Evolutionary conservation across 2,797 vertebrate species (phyloP).

Genomic region (Novumbra hubbsi): DNA sequence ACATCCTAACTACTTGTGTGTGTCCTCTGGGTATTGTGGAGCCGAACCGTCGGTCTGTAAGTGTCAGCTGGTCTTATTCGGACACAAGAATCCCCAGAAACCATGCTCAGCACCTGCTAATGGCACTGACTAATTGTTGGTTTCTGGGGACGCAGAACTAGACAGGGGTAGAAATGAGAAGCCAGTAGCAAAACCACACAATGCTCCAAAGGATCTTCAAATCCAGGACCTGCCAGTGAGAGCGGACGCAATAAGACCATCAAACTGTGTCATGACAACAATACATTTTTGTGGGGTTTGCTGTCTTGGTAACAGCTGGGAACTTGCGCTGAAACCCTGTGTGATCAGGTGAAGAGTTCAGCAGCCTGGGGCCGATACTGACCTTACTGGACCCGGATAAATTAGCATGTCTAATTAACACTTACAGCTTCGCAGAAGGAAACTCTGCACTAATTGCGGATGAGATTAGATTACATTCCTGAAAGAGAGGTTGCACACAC

Average conservation of each 20-base stretch:
- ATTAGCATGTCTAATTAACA: conserved; percentile 64
- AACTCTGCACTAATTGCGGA: conserved; percentile 47
- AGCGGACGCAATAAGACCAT: background rate
- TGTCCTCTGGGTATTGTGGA: too few relatives aligned
- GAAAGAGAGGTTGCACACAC: conserved; percentile 35
- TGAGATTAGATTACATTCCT: conserved; percentile 57
- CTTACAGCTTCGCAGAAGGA: conserved; percentile 48
- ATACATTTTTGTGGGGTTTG: background rate
- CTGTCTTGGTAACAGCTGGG: background rate
- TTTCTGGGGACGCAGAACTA: too few relatives aligned
- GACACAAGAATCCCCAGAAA: too few relatives aligned
- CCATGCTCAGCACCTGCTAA: too few relatives aligned
- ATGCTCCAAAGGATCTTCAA: too few relatives aligned
- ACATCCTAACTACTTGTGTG: too few relatives aligned
- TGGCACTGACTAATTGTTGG: too few relatives aligned
- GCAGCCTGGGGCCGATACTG: conserved; percentile 10
- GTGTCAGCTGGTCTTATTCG: too few relatives aligned
- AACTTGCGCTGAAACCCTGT: background rate
- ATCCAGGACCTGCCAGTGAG: background rate
- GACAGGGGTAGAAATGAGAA: too few relatives aligned
- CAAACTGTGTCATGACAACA: too few relatives aligned
- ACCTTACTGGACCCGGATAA: conserved; percentile 26
- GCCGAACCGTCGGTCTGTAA: too few relatives aligned
- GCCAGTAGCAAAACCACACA: too few relatives aligned
- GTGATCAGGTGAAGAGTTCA: background rate